Conservation (phyloP, 2,888 invertebrate species). For the Cryptocephalus primarius region DNA sequence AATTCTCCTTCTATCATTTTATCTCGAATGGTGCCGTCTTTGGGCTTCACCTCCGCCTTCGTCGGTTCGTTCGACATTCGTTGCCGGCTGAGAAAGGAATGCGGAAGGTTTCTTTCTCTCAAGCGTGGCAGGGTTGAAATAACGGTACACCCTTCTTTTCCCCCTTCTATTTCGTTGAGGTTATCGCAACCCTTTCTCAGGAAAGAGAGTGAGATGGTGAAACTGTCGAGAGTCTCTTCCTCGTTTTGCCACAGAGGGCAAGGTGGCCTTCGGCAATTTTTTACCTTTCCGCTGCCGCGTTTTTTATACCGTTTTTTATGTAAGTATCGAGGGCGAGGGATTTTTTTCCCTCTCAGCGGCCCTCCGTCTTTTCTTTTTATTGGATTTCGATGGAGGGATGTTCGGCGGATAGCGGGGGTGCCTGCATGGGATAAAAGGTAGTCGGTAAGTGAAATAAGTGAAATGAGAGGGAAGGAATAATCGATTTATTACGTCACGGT, state of each 20-base stretch:
- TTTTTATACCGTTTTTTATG: slow-evolving; percentile 11
- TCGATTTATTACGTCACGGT: too few relatives aligned
- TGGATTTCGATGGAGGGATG: slow-evolving; percentile 7
- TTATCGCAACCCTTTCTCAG: slow-evolving; percentile 26
- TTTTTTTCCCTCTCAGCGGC: slow-evolving; percentile 1
- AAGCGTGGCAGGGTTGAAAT: slow-evolving; percentile 22
- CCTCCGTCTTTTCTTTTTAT: slow-evolving; percentile 5
- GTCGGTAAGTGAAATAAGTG: too few relatives aligned
- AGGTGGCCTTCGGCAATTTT: slow-evolving; percentile 24
- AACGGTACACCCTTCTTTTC: slow-evolving; percentile 21
- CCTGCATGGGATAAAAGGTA: too few relatives aligned
- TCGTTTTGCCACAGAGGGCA: slow-evolving; percentile 14
- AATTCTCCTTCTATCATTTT: too few relatives aligned
- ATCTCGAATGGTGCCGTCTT: not conserved
- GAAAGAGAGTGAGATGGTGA: not conserved
- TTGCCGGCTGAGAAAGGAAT: slow-evolving; percentile 18
- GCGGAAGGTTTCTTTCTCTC: slow-evolving; percentile 23
- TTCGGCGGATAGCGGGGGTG: too few relatives aligned
- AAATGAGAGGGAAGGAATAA: too few relatives aligned
- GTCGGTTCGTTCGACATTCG: not conserved
- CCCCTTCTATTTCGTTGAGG: slow-evolving; percentile 18
- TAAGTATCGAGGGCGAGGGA: slow-evolving; percentile 7
- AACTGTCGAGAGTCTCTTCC: slow-evolving; percentile 5
- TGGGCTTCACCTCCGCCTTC: not conserved
- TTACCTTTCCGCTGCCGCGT: slow-evolving; percentile 19